Evolutionary conservation across 2,888 invertebrate genomes (phyloP).

Genomic region (Drosophila gaucha): DNA sequence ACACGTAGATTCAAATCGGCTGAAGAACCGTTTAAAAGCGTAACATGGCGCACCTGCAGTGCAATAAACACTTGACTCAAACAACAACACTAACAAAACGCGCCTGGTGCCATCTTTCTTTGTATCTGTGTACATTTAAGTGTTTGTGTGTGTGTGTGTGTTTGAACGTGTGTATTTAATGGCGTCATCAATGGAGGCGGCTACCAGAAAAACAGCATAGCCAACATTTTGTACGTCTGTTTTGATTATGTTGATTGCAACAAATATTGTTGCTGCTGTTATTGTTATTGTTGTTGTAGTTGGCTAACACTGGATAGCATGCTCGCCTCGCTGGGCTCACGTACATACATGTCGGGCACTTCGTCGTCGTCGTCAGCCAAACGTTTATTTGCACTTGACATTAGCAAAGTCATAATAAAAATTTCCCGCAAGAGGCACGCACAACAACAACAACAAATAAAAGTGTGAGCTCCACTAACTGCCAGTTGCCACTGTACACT

Average conservation of each 20-base stretch:
- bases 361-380: conserved; percentile 48
- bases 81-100: conserved; percentile 16
- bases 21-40: conserved; percentile 64
- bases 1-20: conserved; percentile 45
- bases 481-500: conserved; percentile 38
- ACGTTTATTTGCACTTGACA: conserved; percentile 81
- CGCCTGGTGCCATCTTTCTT: conserved; percentile 38
- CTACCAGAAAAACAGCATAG: conserved; percentile 35
- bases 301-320: conserved; percentile 28
- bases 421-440: conserved; percentile 69
- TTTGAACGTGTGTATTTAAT: conserved; percentile 44
- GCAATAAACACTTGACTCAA: conserved; percentile 60
- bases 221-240: conserved; percentile 52
- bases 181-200: conserved; percentile 60
- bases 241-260: conserved; percentile 80
- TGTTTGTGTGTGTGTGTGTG: conserved; percentile 3
- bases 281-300: conserved; percentile 25
- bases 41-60: conserved; percentile 64
- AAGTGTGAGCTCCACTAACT: conserved; percentile 30
- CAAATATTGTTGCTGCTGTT: conserved; percentile 44
- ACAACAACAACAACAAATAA: conserved; percentile 26
- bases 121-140: neutral
- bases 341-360: conserved; percentile 43
- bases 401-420: conserved; percentile 80
- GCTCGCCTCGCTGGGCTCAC: conserved; percentile 44